phyloP scores from a whole-genome alignment of 1,140 invertebrate genomes.

The Ceratosolen solmsi region DNA sequence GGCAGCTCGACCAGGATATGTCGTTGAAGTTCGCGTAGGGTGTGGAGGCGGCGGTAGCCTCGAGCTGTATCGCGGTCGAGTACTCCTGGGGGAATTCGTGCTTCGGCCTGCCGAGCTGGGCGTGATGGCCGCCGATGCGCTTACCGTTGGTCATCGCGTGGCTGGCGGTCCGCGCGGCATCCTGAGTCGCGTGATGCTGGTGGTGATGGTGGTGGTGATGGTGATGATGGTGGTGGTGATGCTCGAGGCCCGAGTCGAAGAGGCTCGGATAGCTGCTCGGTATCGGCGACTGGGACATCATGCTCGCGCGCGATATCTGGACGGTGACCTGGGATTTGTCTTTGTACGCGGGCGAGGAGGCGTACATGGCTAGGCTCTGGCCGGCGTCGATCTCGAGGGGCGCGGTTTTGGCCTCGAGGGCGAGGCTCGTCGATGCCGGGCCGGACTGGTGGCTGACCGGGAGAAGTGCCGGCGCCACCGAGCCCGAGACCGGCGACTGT shows the following conservation, averaged over 20 bases:
- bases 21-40: conserved; percentile 68
- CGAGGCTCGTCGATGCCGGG: conserved; percentile 39
- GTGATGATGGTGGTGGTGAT: background rate
- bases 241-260: conserved; percentile 61
- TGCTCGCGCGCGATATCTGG: conserved; percentile 60
- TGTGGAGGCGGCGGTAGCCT: conserved; percentile 66
- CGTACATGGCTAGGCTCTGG: conserved; percentile 58
- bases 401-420: conserved; percentile 60
- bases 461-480: conserved; percentile 54
- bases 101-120: conserved; percentile 59
- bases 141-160: conserved; percentile 64
- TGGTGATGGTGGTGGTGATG: background rate
- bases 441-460: conserved; percentile 50
- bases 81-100: conserved; percentile 63
- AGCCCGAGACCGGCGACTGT: background rate
- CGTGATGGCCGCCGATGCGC: conserved; percentile 60
- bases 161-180: conserved; percentile 46
- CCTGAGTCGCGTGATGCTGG: background rate
- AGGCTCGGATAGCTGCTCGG: conserved; percentile 58
- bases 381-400: conserved; percentile 60
- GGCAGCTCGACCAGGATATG: conserved; percentile 70
- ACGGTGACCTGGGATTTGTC: conserved; percentile 64
- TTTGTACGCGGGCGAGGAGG: conserved; percentile 59
- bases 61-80: conserved; percentile 66
- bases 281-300: conserved; percentile 53